A percentile compares a stretch with the other conserved stretches of the same genome.
Conservation (phyloP, 1,140 invertebrate species). For the Dendrolimus punctatus region DNA sequence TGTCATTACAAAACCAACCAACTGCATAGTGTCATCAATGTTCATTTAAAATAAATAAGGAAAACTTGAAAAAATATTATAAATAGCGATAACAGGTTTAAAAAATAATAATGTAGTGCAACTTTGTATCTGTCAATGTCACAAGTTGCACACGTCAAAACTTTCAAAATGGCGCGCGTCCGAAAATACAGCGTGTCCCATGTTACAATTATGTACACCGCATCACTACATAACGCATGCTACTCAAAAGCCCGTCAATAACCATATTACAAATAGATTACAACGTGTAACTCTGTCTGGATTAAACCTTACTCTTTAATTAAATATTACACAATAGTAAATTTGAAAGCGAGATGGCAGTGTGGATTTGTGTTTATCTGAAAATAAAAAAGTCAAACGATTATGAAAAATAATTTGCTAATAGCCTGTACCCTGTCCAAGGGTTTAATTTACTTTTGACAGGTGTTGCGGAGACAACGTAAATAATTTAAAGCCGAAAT, state of each 20-base stretch:
- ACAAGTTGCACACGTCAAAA: not conserved
- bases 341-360: slow-evolving; percentile 62
- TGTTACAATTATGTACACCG: slow-evolving; percentile 15
- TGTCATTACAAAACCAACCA: no score
- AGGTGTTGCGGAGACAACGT: no score
- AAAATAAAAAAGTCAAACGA: slow-evolving; percentile 20
- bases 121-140: no score
- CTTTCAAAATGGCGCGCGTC: slow-evolving; percentile 4
- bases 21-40: no score
- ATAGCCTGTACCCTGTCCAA: no score
- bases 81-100: no score
- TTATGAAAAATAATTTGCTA: not conserved
- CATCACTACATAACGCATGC: slow-evolving; percentile 6
- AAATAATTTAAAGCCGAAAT: no score
- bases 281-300: slow-evolving; percentile 13
- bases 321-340: slow-evolving; percentile 36
- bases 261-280: slow-evolving; percentile 16
- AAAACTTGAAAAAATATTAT: no score
- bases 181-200: slow-evolving; percentile 11
- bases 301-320: slow-evolving; percentile 12
- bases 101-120: no score
- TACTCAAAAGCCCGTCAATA: no score
- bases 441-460: no score
- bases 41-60: no score
- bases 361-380: slow-evolving; percentile 52